Evolutionary conservation across 2,797 vertebrate species (phyloP).

Genomic region (Ptychadena robeensis): DNA sequence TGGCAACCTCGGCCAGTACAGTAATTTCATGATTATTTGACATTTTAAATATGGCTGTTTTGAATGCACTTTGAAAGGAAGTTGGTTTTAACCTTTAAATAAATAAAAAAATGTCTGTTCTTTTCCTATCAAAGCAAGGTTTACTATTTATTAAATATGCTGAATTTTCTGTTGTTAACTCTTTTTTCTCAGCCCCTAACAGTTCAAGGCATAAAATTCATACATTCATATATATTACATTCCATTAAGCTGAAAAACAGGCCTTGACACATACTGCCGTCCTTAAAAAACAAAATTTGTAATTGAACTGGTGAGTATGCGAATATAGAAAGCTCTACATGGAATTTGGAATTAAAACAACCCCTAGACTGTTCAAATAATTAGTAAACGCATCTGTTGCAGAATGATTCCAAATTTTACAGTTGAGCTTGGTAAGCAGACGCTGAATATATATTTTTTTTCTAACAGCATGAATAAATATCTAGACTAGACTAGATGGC

Average conservation of each 20-base stretch:
- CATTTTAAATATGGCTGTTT: slow-evolving; percentile 45
- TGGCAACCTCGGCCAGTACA: slow-evolving; percentile 19
- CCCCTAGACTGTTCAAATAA: slow-evolving; percentile 1
- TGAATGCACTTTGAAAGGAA: slow-evolving; percentile 18
- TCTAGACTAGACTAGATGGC: not conserved
- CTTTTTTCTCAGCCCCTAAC: not conserved
- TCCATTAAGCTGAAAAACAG: not conserved
- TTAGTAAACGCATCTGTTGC: not conserved
- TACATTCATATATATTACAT: not conserved
- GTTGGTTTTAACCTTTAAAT: slow-evolving; percentile 32
- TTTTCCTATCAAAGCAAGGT: not conserved
- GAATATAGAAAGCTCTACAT: not conserved
- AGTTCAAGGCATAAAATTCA: not conserved
- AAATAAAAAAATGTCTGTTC: slow-evolving; percentile 24
- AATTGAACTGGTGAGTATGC: not conserved
- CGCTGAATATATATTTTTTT: not conserved
- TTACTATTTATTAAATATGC: slow-evolving; percentile 5
- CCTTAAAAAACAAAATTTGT: not conserved
- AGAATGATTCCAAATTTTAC: not conserved
- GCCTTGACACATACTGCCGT: not conserved
- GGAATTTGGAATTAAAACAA: not conserved
- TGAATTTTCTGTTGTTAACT: not conserved
- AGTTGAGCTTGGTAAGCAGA: not conserved
- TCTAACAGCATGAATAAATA: not conserved
- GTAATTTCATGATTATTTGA: slow-evolving; percentile 44